These are phyloP conservation scores for Larimichthys crocea DNA, from an alignment of 2,113 vertebrate genomes.

Conservation along the genomic window DNA sequence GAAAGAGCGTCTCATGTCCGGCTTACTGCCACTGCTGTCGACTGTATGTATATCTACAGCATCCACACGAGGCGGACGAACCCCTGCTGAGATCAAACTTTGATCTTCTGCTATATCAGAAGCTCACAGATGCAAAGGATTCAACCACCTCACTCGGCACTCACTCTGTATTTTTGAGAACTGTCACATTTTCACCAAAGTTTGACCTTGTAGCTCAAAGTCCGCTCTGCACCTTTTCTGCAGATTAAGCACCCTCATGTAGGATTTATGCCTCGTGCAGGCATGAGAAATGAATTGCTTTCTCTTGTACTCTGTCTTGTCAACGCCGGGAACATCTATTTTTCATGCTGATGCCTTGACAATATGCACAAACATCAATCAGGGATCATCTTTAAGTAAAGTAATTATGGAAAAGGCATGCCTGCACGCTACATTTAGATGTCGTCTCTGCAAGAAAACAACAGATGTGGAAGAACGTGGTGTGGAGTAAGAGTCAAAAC, in stretches of 20 bases:
- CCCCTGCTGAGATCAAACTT: slow-evolving; percentile 36
- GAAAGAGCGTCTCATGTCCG: not conserved
- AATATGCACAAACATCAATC: slow-evolving; percentile 42
- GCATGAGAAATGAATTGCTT: slow-evolving; percentile 47
- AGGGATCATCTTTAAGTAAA: slow-evolving; percentile 5
- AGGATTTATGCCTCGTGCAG: slow-evolving; percentile 45
- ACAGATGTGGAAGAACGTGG: not conserved
- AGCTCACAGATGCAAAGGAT: not conserved
- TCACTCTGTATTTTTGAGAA: slow-evolving; percentile 40
- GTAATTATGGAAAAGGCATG: not conserved
- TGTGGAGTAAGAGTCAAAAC: not conserved
- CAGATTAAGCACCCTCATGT: slow-evolving; percentile 31
- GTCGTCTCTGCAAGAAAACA: not conserved
- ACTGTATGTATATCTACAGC: not conserved
- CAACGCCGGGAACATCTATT: slow-evolving; percentile 44
- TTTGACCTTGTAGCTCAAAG: slow-evolving; percentile 29
- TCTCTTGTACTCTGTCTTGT: slow-evolving; percentile 39
- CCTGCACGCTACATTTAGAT: not conserved
- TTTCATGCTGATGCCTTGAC: slow-evolving; percentile 48
- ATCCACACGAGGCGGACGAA: slow-evolving; percentile 15
- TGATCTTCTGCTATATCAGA: slow-evolving; percentile 29
- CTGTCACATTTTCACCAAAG: slow-evolving; percentile 5
- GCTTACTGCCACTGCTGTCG: not conserved
- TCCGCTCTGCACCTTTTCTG: not conserved
- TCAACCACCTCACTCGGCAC: not conserved